These are phyloP conservation scores for Eurypyga helias DNA, from an alignment of 2,113 vertebrate species.

Conservation along the genomic window DNA sequence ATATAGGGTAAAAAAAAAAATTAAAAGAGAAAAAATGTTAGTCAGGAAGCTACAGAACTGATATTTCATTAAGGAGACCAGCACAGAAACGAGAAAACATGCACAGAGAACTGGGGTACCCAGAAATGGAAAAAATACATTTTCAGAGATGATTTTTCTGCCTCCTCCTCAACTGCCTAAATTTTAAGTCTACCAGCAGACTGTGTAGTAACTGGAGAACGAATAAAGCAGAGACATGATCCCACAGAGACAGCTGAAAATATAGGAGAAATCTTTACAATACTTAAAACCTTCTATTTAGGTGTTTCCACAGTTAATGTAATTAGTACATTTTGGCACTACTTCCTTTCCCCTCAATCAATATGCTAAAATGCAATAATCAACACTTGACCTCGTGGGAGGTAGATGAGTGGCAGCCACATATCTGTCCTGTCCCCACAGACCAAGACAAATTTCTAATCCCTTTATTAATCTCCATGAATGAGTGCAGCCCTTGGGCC, in stretches of 20 bases:
- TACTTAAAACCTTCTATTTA: background rate
- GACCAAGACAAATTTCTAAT: background rate
- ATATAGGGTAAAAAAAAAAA: background rate
- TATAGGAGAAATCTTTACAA: background rate
- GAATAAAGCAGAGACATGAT: background rate
- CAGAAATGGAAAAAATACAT: background rate
- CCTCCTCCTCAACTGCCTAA: background rate
- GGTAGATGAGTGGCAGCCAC: rapidly evolving
- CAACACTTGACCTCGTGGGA: background rate
- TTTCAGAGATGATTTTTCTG: background rate
- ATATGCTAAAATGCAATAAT: background rate
- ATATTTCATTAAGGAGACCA: background rate
- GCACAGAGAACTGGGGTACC: background rate
- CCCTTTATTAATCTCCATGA: background rate
- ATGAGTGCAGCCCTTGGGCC: background rate
- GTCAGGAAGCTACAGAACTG: background rate
- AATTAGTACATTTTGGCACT: background rate
- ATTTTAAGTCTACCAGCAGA: background rate
- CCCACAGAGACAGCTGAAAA: background rate
- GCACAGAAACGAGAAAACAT: background rate
- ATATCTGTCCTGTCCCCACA: background rate
- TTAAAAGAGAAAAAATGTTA: background rate
- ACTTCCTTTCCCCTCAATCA: background rate
- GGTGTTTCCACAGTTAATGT: background rate
- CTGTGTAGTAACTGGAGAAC: background rate